Conservation (phyloP, 2,888 invertebrate genomes). For the Orchestes rusci region DNA sequence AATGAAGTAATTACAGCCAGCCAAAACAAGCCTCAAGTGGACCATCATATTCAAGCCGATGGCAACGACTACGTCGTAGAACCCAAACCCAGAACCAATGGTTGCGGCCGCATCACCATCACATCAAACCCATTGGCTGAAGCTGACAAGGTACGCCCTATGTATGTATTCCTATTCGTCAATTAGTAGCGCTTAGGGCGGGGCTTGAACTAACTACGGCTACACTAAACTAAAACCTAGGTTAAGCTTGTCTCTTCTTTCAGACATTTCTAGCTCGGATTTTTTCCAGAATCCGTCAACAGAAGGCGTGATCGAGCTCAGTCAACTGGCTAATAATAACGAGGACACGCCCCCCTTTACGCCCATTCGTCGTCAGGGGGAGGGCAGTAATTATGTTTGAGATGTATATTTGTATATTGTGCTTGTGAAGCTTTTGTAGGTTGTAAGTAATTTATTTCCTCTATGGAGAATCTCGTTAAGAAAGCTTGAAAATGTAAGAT, state of each 20-base stretch:
- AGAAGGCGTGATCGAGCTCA: constrained; percentile 57
- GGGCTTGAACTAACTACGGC: constrained; percentile 1
- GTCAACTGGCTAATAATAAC: constrained; percentile 61
- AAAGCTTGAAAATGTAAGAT: too few species aligned
- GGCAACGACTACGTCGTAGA: constrained; percentile 41
- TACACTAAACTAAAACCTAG: constrained; percentile 42
- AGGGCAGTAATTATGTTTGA: too few species aligned
- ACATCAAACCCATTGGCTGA: constrained; percentile 69
- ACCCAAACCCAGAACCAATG: constrained; percentile 40
- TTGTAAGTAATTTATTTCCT: too few species aligned
- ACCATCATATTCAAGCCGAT: constrained; percentile 42
- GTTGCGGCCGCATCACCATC: constrained; percentile 55
- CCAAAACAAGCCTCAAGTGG: constrained; percentile 36
- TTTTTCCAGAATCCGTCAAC: constrained; percentile 49
- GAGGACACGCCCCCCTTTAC: background rate
- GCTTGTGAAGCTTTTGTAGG: too few species aligned
- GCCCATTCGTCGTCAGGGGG: too few species aligned
- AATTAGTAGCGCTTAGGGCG: too few species aligned
- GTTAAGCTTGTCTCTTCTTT: constrained; percentile 46
- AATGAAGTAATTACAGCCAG: background rate
- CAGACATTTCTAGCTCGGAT: constrained; percentile 47
- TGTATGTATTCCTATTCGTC: background rate
- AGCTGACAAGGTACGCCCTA: constrained; percentile 53
- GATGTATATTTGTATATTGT: too few species aligned
- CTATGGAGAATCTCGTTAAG: too few species aligned